Conservation (phyloP, 2,113 vertebrate genomes). For the Saccopteryx leptura region DNA sequence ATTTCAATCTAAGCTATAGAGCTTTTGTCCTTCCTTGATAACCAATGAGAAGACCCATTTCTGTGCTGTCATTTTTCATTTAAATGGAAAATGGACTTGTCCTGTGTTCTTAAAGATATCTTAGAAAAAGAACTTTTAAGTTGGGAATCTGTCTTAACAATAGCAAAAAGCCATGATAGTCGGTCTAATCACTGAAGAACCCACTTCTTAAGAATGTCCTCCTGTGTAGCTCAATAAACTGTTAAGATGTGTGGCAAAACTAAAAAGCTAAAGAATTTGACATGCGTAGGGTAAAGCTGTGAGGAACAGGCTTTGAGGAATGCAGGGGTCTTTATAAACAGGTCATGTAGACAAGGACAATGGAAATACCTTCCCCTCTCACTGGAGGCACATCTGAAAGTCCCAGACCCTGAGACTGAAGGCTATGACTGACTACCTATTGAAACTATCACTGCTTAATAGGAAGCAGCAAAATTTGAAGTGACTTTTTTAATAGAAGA, state of each 20-base stretch:
- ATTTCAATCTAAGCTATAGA: not conserved
- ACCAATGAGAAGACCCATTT: constrained; percentile 12
- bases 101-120: constrained; percentile 47
- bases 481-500: constrained; percentile 59
- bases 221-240: constrained; percentile 58
- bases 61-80: constrained; percentile 51
- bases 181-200: constrained; percentile 50
- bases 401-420: constrained; percentile 47
- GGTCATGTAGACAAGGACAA: constrained; percentile 47
- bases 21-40: constrained; percentile 61
- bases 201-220: constrained; percentile 63
- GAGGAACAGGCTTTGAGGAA: constrained; percentile 46
- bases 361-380: not conserved
- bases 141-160: constrained; percentile 58
- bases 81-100: constrained; percentile 58
- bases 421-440: constrained; percentile 59
- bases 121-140: constrained; percentile 55
- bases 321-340: not conserved
- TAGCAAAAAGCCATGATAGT: constrained; percentile 35
- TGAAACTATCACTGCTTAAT: constrained; percentile 25
- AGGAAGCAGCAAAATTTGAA: constrained; percentile 57
- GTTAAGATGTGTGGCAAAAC: constrained; percentile 62
- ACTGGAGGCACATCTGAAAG: not conserved
- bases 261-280: constrained; percentile 66
- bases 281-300: constrained; percentile 31